These are phyloP conservation scores for Lasiurus cinereus DNA, from an alignment of 2,113 vertebrate genomes.

Conservation along the genomic window DNA sequence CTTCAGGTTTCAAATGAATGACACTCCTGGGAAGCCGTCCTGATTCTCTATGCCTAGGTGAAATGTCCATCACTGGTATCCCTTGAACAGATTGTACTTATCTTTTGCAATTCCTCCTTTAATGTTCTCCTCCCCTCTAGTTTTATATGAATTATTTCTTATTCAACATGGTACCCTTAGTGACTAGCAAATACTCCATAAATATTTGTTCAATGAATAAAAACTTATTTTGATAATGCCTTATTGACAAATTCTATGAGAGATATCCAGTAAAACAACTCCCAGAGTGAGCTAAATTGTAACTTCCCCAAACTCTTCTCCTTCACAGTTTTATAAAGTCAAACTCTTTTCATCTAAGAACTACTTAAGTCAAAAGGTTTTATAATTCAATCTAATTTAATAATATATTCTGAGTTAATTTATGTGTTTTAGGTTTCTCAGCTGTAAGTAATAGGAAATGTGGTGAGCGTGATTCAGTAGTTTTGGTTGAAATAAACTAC, in stretches of 20 bases:
- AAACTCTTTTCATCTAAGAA: background rate
- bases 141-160: background rate
- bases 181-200: background rate
- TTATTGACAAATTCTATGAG: background rate
- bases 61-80: background rate
- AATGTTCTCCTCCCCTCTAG: background rate
- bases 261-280: background rate
- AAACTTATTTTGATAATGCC: background rate
- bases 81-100: background rate
- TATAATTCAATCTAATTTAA: background rate
- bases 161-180: background rate
- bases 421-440: constrained; percentile 15
- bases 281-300: background rate
- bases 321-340: background rate
- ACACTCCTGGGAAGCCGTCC: background rate
- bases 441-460: constrained; percentile 3
- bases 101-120: background rate
- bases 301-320: background rate
- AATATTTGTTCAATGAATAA: background rate
- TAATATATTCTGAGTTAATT: background rate
- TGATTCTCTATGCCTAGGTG: background rate
- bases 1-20: constrained; percentile 9
- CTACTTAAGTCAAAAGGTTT: background rate
- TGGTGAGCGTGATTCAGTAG: background rate
- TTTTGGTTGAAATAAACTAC: background rate